phyloP scores from a whole-genome alignment of 1,140 invertebrate genomes.

The Drosophila novamexicana region DNA sequence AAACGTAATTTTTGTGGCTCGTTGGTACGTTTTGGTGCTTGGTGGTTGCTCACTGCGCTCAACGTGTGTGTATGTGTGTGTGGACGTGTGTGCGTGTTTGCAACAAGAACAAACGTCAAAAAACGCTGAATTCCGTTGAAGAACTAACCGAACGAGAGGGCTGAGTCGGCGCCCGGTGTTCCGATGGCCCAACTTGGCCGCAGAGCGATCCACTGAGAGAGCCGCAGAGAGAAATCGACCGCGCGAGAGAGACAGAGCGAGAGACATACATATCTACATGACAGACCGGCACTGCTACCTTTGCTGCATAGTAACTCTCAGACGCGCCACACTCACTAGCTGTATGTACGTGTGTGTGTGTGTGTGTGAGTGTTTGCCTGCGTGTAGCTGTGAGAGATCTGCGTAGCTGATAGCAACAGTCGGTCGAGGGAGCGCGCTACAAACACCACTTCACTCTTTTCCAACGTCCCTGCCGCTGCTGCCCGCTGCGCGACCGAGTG shows the following conservation, averaged over 20 bases:
- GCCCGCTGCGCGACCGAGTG: background rate
- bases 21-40: conserved; percentile 12
- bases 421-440: conserved; percentile 17
- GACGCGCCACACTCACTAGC: conserved; percentile 1
- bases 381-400: conserved; percentile 24
- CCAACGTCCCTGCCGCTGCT: background rate
- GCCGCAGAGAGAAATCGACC: conserved; percentile 1
- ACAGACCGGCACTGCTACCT: conserved; percentile 25
- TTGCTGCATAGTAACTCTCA: conserved; percentile 29
- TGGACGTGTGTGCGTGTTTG: conserved; percentile 7
- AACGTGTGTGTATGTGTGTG: background rate
- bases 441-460: background rate
- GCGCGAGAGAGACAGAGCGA: background rate
- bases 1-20: conserved; percentile 17
- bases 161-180: conserved; percentile 35
- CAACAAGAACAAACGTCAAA: conserved; percentile 54
- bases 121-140: conserved; percentile 59
- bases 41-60: conserved; percentile 16
- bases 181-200: conserved; percentile 39
- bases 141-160: conserved; percentile 50
- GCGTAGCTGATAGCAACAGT: conserved; percentile 42
- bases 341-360: background rate
- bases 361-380: conserved; percentile 1
- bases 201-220: conserved; percentile 2
- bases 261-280: background rate